Percentiles rank a stretch among this genome's conserved stretches.
These are phyloP conservation scores for Puntigrus tetrazona DNA, from an alignment of 2,113 vertebrate species.

Conservation along the genomic window DNA sequence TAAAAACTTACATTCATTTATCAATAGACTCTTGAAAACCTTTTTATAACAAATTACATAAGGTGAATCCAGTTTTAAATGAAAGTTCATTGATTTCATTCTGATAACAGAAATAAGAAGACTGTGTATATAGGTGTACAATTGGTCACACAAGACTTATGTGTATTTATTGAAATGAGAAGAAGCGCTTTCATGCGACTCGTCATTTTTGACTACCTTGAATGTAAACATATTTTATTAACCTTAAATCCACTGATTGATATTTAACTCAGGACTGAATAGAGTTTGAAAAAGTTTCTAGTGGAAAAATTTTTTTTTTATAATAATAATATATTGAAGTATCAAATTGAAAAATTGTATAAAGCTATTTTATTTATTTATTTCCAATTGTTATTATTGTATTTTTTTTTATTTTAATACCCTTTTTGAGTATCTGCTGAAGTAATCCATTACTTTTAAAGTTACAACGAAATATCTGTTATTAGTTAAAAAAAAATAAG, in stretches of 20 bases:
- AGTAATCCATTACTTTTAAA: neutral
- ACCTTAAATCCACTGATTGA: neutral
- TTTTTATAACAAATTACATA: conserved; percentile 22
- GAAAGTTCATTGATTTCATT: neutral
- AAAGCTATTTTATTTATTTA: too few species aligned
- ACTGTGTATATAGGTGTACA: neutral
- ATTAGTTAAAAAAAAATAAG: too few species aligned
- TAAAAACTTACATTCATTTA: conserved; percentile 38
- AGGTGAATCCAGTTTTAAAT: neutral
- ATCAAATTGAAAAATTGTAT: too few species aligned
- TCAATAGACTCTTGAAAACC: conserved; percentile 66
- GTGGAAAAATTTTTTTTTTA: too few species aligned
- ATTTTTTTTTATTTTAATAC: too few species aligned
- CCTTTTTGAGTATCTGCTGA: neutral
- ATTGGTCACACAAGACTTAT: neutral
- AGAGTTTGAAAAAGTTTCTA: neutral
- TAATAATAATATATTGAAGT: too few species aligned
- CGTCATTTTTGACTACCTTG: neutral
- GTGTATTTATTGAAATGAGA: too few species aligned
- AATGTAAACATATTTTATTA: neutral
- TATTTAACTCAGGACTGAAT: neutral
- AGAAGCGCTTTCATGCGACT: too few species aligned
- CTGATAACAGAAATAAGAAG: neutral
- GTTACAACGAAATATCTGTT: too few species aligned
- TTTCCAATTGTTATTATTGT: too few species aligned